Evolutionary conservation across 1,140 invertebrate species (phyloP), one percentile per base, ranked within the genome.

Genomic region (Ips nitidus): DNA sequence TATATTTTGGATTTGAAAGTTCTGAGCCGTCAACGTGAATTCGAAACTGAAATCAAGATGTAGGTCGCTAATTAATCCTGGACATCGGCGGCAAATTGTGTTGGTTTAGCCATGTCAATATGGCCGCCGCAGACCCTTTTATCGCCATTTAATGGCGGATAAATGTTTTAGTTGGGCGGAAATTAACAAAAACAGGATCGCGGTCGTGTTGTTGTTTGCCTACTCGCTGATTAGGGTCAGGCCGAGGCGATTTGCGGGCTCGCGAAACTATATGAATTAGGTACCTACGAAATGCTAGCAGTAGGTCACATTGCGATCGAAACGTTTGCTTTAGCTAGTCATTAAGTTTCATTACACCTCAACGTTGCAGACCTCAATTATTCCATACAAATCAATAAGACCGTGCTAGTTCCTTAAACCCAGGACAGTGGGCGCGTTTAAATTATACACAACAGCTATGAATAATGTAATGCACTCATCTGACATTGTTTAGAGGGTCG

Each of bases 71-170:
- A 65, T 65, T 65, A 65, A 65, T 65, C 63, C 63, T 65, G 52
- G 63, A 56, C 63, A 52, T n/a, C 61, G 52, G 59, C 59, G 50
- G 61, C 61, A 63, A 65, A 65, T 65, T 65, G 52, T 55, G 63
- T 65, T 65, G 63, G 63, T 65, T 65, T 65, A 65, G 63, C 63
- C 52, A 56, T 65, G 63, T 65, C 63, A 65, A 65, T 65, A 65
- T 65, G 63, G 63, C 63, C 45, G 61, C 36, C 47, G 50, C 59
- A 52, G 53, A 65, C 63, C 63, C 63, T 56, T 65, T 65, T 65
- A 65, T 65, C 63, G 63, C 53, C 63, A 36, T 65, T 65, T 65
- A 65, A 65, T 65, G 63, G 63, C 41, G 63, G 63, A 65, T 65
- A 65, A 65, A 65, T 65, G 63, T 65, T 65, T 65, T 65, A 55